phyloP scores from a whole-genome alignment of 2,888 invertebrate species.

The Agonopterix subpropinquella region DNA sequence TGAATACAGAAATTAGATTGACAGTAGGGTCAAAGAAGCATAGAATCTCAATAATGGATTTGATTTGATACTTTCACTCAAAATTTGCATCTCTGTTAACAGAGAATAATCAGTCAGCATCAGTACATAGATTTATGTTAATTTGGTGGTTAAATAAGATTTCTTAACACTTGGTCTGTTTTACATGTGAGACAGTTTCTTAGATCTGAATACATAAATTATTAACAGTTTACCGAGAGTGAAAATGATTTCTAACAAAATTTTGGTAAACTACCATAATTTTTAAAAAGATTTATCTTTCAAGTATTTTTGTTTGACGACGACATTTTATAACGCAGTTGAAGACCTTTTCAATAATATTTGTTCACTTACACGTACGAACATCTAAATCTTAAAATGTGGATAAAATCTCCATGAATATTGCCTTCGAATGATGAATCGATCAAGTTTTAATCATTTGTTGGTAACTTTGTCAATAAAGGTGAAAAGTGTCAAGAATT shows the following conservation, averaged over 20 bases:
- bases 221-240: constrained; percentile 46
- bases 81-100: constrained; percentile 8
- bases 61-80: constrained; percentile 47
- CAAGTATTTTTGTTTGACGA: too few species aligned
- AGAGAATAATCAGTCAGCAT: not conserved
- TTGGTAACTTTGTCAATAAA: constrained; percentile 5
- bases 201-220: constrained; percentile 53
- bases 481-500: constrained; percentile 13
- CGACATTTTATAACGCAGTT: too few species aligned
- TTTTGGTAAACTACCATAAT: not conserved
- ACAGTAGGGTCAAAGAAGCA: constrained; percentile 43
- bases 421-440: not conserved
- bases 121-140: constrained; percentile 2
- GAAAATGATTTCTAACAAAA: constrained; percentile 45
- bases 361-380: not conserved
- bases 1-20: constrained; percentile 49
- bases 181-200: constrained; percentile 29
- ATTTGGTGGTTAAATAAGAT: constrained; percentile 9
- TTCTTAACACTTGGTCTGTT: constrained; percentile 23
- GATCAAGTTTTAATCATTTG: not conserved
- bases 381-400: not conserved
- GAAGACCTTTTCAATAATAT: too few species aligned
- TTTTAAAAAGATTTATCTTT: too few species aligned
- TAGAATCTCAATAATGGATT: constrained; percentile 41
- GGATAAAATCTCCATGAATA: not conserved